Evolutionary conservation across 1,140 invertebrate species (phyloP).

Genomic region (Steinernema feltiae): DNA sequence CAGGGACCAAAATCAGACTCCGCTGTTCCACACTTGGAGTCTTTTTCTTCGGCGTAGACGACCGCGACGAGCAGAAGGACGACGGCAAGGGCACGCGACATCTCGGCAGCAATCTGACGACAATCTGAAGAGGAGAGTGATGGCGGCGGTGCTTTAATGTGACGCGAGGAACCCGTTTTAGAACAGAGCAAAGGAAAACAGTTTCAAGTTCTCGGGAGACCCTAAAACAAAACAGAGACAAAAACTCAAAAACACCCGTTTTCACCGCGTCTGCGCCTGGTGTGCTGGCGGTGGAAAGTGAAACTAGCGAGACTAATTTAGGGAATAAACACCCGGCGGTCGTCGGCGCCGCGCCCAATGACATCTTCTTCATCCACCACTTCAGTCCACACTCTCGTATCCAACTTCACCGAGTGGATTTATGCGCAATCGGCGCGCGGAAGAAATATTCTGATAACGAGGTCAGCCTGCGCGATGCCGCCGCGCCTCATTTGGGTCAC

Average conservation of each 20-base stretch:
- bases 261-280: too few relatives aligned
- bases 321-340: background rate
- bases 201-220: background rate
- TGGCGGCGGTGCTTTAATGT: too few relatives aligned
- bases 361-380: too few relatives aligned
- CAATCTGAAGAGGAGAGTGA: too few relatives aligned
- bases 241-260: background rate
- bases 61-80: background rate
- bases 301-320: background rate
- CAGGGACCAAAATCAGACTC: slow-evolving; percentile 33
- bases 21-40: background rate
- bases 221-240: background rate
- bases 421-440: slow-evolving; percentile 4
- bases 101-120: too few relatives aligned
- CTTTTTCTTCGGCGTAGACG: background rate
- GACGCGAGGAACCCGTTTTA: background rate
- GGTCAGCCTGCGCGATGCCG: background rate
- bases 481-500: slow-evolving; percentile 13
- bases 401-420: background rate
- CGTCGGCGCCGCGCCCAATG: background rate
- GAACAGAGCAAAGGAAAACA: background rate
- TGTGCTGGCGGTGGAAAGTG: too few relatives aligned
- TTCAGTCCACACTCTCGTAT: too few relatives aligned
- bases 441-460: slow-evolving; percentile 12
- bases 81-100: background rate